Evolutionary conservation across 37 sponge, comb jelly and placozoan species (phyloP), one percentile per base, ranked within the genome.

Genomic region (Halisarca cf. caerulea): DNA sequence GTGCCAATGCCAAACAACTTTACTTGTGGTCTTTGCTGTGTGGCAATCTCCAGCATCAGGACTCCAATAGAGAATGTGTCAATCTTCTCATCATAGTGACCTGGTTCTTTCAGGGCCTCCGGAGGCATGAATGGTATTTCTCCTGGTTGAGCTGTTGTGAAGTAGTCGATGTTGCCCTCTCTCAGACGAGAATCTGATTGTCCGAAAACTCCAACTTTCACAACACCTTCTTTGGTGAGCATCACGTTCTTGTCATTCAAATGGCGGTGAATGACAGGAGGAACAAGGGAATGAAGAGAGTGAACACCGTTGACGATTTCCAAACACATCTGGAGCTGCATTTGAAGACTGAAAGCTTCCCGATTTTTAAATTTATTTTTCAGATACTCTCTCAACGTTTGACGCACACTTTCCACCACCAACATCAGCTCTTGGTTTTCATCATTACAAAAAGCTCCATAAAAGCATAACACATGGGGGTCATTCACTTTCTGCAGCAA

Each of bases 171-270:
- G 25, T 28, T 28, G 64, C 5, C 30, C 18, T 62, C 64, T 28
- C 7, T n/a, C 64, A 62, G 64, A 30, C 30, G 25, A 28, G 64
- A 62, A n/a, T n/a, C n/a, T n/a, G n/a, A n/a, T 62, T 62, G 64
- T 5, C 64, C 64, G 64, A 62, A 23, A 62, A 20, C 64, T n/a
- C 64, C 30, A 7, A 62, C 64, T 15, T 62, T 62, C 64, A 62
- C 64, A 7, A n/a, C 6, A 28, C 64, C 64, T 6, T 62, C 64
- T 15, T 62, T 28, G 30, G 30, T 28, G 64, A 62, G 25, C 64
- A 62, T 30, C 64, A 62, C 64, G n/a, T 62, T 62, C 30, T 62
- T 62, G 30, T 62, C 64, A 6, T n/a, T 62, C 64, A 62, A n/a
- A 28, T 62, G 18, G 64, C 64, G 64, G 15, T 62, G 64, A 28